Conservation (phyloP, 2,113 vertebrate species). For the Lagopus leucura region DNA sequence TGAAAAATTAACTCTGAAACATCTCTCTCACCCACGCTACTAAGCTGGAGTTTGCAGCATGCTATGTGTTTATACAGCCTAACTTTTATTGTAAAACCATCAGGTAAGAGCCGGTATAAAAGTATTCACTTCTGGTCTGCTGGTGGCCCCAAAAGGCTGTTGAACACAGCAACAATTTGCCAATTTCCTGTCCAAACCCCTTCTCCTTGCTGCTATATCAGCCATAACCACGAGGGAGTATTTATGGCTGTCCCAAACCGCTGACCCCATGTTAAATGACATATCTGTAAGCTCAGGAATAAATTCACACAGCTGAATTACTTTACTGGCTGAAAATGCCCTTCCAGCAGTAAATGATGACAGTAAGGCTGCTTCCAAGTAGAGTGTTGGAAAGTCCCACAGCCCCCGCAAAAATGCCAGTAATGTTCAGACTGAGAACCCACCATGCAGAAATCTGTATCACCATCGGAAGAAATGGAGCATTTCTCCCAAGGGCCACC, state of each 20-base stretch:
- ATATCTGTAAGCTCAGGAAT: not conserved
- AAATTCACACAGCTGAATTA: not conserved
- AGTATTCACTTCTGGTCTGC: not conserved
- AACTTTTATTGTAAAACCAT: not conserved
- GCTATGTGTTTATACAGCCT: not conserved
- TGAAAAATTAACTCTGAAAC: constrained; percentile 12
- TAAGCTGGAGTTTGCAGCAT: not conserved
- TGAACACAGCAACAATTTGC: not conserved
- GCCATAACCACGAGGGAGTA: not conserved
- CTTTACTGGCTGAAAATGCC: not conserved
- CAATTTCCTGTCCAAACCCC: not conserved
- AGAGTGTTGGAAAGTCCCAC: not conserved
- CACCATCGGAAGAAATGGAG: not conserved
- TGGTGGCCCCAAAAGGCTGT: not conserved
- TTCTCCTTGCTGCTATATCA: not conserved
- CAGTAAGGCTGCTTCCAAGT: not conserved
- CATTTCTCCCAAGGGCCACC: not conserved
- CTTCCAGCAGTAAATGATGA: not conserved
- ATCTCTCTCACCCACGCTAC: not conserved
- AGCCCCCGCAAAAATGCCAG: accelerated
- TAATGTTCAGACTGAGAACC: not conserved
- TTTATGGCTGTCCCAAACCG: not conserved
- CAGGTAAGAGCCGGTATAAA: not conserved
- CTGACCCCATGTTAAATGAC: not conserved
- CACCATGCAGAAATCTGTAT: not conserved